Evolutionary conservation across 92 coral and sea anemone species (phyloP).

Genomic region (Zoanthus solanderi): DNA sequence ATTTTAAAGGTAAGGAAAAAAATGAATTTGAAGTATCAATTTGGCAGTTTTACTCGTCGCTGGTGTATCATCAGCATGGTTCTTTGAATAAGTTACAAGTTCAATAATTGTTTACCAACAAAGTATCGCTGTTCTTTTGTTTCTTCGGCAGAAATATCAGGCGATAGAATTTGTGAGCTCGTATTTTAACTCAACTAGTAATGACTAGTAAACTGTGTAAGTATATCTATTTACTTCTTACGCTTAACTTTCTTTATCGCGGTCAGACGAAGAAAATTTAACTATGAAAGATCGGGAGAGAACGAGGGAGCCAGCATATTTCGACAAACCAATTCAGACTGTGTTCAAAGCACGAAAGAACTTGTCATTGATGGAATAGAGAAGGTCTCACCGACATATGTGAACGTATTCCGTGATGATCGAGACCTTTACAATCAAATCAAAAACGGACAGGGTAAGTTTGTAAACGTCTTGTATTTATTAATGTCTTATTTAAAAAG

Average conservation of each 20-base stretch:
- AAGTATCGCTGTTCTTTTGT: too few relatives aligned
- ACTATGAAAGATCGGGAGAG: neutral
- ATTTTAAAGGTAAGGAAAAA: too few relatives aligned
- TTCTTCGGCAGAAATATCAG: too few relatives aligned
- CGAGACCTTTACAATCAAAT: neutral
- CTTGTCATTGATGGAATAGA: slow-evolving; percentile 42
- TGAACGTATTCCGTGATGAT: neutral
- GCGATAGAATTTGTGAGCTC: too few relatives aligned
- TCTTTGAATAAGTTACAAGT: too few relatives aligned
- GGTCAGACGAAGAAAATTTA: slow-evolving; percentile 8
- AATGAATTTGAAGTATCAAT: too few relatives aligned
- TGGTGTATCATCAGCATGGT: neutral
- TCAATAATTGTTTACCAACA: too few relatives aligned
- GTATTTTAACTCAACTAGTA: too few relatives aligned
- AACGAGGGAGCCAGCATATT: neutral
- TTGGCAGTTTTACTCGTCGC: too few relatives aligned
- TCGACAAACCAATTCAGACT: neutral
- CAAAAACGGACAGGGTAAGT: neutral
- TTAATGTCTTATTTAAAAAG: too few relatives aligned
- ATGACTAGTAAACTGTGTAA: neutral
- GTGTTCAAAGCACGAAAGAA: slow-evolving; percentile 2
- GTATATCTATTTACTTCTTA: neutral
- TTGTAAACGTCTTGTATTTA: too few relatives aligned
- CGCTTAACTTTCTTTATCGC: neutral
- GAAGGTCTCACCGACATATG: neutral